phyloP scores from a whole-genome alignment of 2,888 invertebrate genomes.

The Troides oblongomaculatus region DNA sequence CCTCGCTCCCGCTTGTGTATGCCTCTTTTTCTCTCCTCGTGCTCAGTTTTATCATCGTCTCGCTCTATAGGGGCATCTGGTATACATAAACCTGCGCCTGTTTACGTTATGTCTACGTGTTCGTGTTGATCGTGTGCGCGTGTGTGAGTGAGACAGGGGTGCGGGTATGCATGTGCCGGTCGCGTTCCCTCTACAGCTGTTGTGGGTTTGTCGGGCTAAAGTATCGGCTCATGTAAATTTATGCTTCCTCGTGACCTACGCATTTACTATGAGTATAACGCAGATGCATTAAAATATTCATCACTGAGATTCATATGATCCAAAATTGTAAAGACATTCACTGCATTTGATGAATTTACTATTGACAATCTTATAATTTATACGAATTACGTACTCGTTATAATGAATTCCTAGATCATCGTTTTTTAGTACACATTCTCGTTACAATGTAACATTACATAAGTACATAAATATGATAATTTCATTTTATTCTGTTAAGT shows the following conservation, averaged over 20 bases:
- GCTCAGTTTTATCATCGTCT: constrained; percentile 58
- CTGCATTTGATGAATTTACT: background rate
- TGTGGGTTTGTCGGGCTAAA: constrained; percentile 68
- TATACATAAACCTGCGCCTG: constrained; percentile 75
- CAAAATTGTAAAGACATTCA: background rate
- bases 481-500: constrained; percentile 35
- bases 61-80: constrained; percentile 77
- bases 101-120: constrained; percentile 67
- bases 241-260: constrained; percentile 77
- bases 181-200: constrained; percentile 75
- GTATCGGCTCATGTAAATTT: constrained; percentile 72
- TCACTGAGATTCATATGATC: constrained; percentile 42
- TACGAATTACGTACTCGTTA: background rate
- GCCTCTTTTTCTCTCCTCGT: constrained; percentile 57
- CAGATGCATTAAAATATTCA: constrained; percentile 47
- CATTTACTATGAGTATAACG: constrained; percentile 41
- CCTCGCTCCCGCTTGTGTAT: constrained; percentile 52
- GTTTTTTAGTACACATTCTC: background rate
- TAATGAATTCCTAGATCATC: background rate
- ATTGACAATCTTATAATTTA: background rate
- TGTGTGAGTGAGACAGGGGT: constrained; percentile 66
- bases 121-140: constrained; percentile 35
- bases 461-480: background rate
- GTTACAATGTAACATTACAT: background rate
- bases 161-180: constrained; percentile 67